These are phyloP conservation scores for Rotaria socialis DNA, from an alignment of 2,888 invertebrate genomes.

Conservation along the genomic window DNA sequence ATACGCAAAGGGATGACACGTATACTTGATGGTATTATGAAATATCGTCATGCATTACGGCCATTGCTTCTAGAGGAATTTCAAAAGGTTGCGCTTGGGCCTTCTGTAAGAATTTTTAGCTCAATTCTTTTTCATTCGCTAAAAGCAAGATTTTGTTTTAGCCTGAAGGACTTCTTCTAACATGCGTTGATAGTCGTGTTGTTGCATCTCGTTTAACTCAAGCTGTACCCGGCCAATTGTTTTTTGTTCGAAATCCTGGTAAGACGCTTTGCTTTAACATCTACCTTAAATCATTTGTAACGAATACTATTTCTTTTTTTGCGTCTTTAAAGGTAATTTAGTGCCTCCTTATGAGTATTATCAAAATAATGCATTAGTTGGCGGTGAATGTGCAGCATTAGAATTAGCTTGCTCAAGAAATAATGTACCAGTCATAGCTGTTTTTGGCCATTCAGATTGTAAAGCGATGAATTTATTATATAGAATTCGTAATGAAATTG, in stretches of 20 bases:
- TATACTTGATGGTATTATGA: slow-evolving; percentile 40
- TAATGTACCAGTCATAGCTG: slow-evolving; percentile 82
- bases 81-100: slow-evolving; percentile 21
- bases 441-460: slow-evolving; percentile 95
- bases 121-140: no score
- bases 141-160: slow-evolving; percentile 60
- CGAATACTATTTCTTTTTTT: neutral
- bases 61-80: slow-evolving; percentile 41
- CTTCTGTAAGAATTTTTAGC: neutral
- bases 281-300: neutral
- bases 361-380: slow-evolving; percentile 72
- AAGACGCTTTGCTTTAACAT: neutral
- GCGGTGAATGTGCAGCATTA: slow-evolving; percentile 89
- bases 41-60: slow-evolving; percentile 38
- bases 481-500: slow-evolving; percentile 70
- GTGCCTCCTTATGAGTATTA: slow-evolving; percentile 86
- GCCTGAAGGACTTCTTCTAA: slow-evolving; percentile 94
- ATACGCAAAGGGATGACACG: slow-evolving; percentile 28
- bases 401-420: slow-evolving; percentile 88
- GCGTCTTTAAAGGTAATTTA: slow-evolving; percentile 65
- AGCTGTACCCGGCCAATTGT: slow-evolving; percentile 93
- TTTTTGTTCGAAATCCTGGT: slow-evolving; percentile 91
- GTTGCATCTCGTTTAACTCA: slow-evolving; percentile 89
- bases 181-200: slow-evolving; percentile 96
- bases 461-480: slow-evolving; percentile 83